Conservation (phyloP, 2,113 vertebrate species). For the Osmerus mordax region DNA sequence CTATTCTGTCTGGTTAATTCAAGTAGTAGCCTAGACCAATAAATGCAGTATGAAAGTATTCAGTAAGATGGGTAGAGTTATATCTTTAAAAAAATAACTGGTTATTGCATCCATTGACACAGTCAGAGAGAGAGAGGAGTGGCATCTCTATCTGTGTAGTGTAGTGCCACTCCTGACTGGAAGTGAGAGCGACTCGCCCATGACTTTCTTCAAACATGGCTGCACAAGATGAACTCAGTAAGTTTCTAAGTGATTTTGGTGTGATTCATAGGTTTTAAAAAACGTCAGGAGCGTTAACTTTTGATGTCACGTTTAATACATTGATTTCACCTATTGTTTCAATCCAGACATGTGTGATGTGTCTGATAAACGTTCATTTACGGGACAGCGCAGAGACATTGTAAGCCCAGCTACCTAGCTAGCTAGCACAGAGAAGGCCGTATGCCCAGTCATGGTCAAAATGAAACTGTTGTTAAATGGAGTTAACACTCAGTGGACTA, state of each 20-base stretch:
- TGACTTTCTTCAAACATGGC: slow-evolving; percentile 72
- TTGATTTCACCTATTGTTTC: background rate
- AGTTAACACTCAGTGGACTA: no score
- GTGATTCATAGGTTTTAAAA: background rate
- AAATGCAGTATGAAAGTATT: background rate
- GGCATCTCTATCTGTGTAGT: slow-evolving; percentile 1
- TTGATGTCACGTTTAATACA: fast-evolving
- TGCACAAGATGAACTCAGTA: slow-evolving; percentile 82
- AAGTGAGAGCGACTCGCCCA: slow-evolving; percentile 34
- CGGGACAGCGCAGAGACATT: slow-evolving; percentile 12
- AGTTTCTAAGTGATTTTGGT: slow-evolving; percentile 66
- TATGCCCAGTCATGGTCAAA: slow-evolving; percentile 78
- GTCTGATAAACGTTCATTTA: background rate
- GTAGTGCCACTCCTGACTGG: slow-evolving; percentile 38
- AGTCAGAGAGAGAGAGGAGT: slow-evolving; percentile 9
- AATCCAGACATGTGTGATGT: background rate
- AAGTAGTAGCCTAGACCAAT: background rate
- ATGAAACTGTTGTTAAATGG: no score
- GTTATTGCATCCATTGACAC: background rate
- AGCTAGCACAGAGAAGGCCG: slow-evolving; percentile 62
- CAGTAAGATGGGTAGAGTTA: no score
- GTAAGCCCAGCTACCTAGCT: slow-evolving; percentile 42
- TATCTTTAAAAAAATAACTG: background rate
- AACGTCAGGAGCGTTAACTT: background rate
- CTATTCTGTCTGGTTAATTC: background rate